Evolutionary conservation across 1,140 invertebrate species (phyloP), one percentile per base, ranked within the genome.

Genomic region (Heliconius congener): DNA sequence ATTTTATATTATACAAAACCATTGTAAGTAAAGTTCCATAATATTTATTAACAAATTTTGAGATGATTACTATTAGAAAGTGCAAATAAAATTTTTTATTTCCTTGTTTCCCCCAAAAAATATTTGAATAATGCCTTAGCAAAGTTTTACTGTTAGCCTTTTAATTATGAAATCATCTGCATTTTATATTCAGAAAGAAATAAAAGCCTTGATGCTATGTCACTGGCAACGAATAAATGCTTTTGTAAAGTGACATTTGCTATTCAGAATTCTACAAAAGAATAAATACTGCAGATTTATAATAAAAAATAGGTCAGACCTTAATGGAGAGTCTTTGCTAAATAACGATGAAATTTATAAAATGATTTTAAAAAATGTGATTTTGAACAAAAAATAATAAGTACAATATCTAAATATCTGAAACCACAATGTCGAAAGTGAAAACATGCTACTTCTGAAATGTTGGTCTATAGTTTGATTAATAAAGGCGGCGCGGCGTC

Each of bases 401-500:
- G 18, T 19, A 52, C 50, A 52, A 18, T 52, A 52, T 52, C 6
- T 18, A 52, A 19, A 52, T 16, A 16, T 18, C 18, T 19, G 19
- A 52, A 52, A 52, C 3, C 5, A 5, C 3, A 52, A 6, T 52
- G 18, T 52, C 0, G 2, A 52, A 52, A 52, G 50, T 66, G 60
- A 66, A 30, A 16, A 30, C 3, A 66, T 13, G 11, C 60, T 66
- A 27, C 60, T 66, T 30, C 11, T 30, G 9, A 30, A 66, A 66
- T 66, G 0, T 11, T 23, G 30, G 3, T 23, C 11, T 27, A n/a
- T 30, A 16, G 11, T 30, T 13, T 30, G 27, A 66, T 66, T 66
- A 66, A 66, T 66, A 2, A 30, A 3, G 23, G 11, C 83, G 78
- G 83, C 83, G 11, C 83, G 78, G 82, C 83, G 86, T 82, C 85